Base-by-base conservation (phyloP, 1,140 invertebrate genomes). In the Scaptomyza pallida region DNA sequence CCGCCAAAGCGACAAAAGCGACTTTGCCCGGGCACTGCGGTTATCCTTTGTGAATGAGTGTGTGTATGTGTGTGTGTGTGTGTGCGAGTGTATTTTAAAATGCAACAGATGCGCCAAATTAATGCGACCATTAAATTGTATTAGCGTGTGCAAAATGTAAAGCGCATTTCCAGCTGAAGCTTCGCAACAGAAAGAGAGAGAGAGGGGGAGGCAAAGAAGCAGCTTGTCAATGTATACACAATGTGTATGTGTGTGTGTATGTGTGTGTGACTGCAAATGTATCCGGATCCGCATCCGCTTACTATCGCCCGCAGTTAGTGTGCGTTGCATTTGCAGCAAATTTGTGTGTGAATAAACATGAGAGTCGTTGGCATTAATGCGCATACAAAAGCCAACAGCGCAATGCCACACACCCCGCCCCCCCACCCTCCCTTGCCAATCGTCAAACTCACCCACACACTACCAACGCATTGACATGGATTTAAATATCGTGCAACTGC, bases 341-440 rank as follows among this genome's bases (percentile, higher is more conserved):
- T 86, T 86, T 86, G 81, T 86, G 82, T 86, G 77, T 86, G 82
- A 86, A 86, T 86, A 86, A 86, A 88, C 81, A 86, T 86, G 81
- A 86, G 81, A 86, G 82, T 88, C 81, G 81, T 88, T 81, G 82
- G 82, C 81, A 86, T 86, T 86, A 86, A 86, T 86, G 77, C 78
- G 81, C 82, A 88, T 65, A 86, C 82, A 85, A 85, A 85, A 86
- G 81, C 82, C 80, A 85, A 85, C 80, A 76, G 72, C 64, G 64
- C 43, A 61, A 21, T 56, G 10, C 5, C 47, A n/a, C 45, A 16
- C 59, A 21, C 10, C 10, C 8, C 30, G 1, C 33, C 35, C 56
- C 37, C 40, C 26, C 40, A 9, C 21, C 6, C 45, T 50, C 47
- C 26, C 17, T 54, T 37, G 16, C 47, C 19, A 55, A 15, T 37